Percentiles rank a stretch among this genome's conserved stretches.
Conservation (phyloP, 2,888 invertebrate genomes). For the Boloria euphrosyne region DNA sequence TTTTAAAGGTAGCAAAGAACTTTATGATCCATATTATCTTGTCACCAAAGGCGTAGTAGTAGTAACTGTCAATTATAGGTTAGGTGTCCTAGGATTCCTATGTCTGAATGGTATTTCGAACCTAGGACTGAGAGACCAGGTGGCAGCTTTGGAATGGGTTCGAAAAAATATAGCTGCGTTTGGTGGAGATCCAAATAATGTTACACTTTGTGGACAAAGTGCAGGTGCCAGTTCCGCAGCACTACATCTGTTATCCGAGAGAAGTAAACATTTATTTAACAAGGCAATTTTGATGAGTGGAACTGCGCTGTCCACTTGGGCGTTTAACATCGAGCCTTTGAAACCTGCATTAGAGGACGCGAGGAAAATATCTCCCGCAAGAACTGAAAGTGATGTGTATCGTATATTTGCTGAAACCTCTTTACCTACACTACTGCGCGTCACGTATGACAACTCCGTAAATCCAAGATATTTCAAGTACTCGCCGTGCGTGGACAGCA, state of each 20-base stretch:
- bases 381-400: conserved; percentile 30
- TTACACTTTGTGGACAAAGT: conserved; percentile 71
- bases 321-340: conserved; percentile 61
- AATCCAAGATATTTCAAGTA: conserved; percentile 69
- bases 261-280: conserved; percentile 66
- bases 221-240: conserved; percentile 67
- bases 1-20: conserved; percentile 68
- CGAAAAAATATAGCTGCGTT: conserved; percentile 65
- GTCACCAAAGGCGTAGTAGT: conserved; percentile 63
- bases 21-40: conserved; percentile 71
- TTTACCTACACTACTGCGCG: conserved; percentile 49
- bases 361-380: conserved; percentile 55
- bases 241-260: conserved; percentile 65
- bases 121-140: conserved; percentile 70
- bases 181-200: conserved; percentile 73
- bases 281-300: conserved; percentile 71
- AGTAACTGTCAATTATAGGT: conserved; percentile 67
- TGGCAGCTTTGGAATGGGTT: conserved; percentile 72
- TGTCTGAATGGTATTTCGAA: conserved; percentile 67
- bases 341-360: conserved; percentile 59
- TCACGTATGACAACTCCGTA: conserved; percentile 57
- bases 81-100: conserved; percentile 69
- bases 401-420: conserved; percentile 30
- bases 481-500: conserved; percentile 63
- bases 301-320: conserved; percentile 64